Evolutionary conservation across 2,888 invertebrate species (phyloP).

Genomic region (Schizotus pectinicornis): DNA sequence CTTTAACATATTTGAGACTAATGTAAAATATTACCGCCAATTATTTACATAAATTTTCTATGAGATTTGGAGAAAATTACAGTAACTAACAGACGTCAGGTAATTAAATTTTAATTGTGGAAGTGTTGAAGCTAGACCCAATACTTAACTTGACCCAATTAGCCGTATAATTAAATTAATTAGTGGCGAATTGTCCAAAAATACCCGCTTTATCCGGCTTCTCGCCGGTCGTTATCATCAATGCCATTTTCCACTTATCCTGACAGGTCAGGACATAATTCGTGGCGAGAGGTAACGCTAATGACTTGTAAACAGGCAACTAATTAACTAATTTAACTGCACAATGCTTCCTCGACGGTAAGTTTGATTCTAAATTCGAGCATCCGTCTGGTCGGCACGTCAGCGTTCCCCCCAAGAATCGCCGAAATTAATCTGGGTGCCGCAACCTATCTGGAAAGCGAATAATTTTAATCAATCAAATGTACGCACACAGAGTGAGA

Average conservation of each 20-base stretch:
- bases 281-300: conserved; percentile 39
- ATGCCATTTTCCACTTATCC: conserved; percentile 34
- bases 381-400: not conserved
- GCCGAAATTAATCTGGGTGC: not conserved
- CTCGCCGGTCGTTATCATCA: conserved; percentile 28
- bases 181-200: conserved; percentile 10
- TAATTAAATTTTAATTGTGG: too few relatives aligned
- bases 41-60: too few relatives aligned
- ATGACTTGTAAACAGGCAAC: conserved; percentile 50
- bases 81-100: too few relatives aligned
- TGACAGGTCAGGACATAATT: conserved; percentile 36
- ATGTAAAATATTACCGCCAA: too few relatives aligned
- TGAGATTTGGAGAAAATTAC: too few relatives aligned
- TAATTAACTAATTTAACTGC: conserved; percentile 46
- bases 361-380: conserved; percentile 33
- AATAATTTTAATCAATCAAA: conserved; percentile 24
- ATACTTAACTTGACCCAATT: too few relatives aligned
- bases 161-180: conserved; percentile 13
- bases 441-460: conserved; percentile 1
- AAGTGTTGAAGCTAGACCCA: too few relatives aligned
- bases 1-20: too few relatives aligned
- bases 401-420: not conserved
- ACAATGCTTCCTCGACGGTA: conserved; percentile 30
- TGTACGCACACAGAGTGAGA: not conserved
- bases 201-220: conserved; percentile 16